phyloP scores from a whole-genome alignment of 2,113 vertebrate species.

The Hiodon alosoides region DNA sequence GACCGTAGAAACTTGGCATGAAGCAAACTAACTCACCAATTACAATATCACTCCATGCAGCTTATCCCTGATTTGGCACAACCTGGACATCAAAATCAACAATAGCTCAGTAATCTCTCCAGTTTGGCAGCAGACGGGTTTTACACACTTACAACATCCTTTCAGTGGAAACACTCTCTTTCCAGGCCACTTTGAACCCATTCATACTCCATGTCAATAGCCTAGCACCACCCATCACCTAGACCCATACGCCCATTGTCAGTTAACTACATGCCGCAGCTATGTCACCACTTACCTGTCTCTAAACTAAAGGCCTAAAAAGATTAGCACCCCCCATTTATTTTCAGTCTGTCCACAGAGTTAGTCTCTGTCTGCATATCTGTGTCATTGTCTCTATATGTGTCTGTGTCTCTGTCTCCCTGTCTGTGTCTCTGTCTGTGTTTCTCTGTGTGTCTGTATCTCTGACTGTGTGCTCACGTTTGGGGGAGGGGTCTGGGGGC shows the following conservation, averaged over 20 bases:
- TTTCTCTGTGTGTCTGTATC: too few species aligned
- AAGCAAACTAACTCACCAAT: background rate
- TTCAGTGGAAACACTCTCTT: background rate
- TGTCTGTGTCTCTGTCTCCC: too few species aligned
- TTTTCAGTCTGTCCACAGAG: too few species aligned
- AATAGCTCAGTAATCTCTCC: background rate
- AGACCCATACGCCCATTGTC: background rate
- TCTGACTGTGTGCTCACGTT: too few species aligned
- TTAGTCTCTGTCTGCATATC: too few species aligned
- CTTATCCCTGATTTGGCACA: background rate
- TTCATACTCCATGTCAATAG: background rate
- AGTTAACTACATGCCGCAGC: too few species aligned
- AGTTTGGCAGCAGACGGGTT: background rate
- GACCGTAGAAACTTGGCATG: background rate
- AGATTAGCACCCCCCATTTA: too few species aligned
- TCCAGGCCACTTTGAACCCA: background rate
- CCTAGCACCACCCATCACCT: background rate
- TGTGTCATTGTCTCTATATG: too few species aligned
- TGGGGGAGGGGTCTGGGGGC: too few species aligned
- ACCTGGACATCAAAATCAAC: constrained; percentile 1
- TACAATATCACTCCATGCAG: background rate
- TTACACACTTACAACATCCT: background rate
- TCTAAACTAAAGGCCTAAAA: too few species aligned
- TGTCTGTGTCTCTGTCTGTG: too few species aligned
- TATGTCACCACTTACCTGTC: too few species aligned